Evolutionary conservation across 2,797 vertebrate species (phyloP).

Genomic region (Malurus splendens): DNA sequence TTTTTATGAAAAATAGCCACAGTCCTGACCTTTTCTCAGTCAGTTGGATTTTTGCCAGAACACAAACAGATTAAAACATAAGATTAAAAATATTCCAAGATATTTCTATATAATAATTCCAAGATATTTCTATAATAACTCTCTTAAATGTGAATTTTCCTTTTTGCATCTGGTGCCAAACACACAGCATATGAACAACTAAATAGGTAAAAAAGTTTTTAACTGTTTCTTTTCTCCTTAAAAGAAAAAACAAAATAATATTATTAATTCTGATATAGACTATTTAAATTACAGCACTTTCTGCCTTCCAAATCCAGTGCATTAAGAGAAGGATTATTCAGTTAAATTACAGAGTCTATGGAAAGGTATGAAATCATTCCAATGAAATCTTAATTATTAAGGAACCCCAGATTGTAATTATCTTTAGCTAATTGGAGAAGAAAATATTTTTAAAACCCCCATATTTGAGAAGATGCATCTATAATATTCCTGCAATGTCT

Average conservation of each 20-base stretch:
- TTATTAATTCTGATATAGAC: background rate
- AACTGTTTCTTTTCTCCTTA: background rate
- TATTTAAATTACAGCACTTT: background rate
- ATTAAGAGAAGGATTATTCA: conserved; percentile 15
- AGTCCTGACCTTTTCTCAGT: background rate
- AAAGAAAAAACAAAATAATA: background rate
- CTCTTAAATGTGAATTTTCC: background rate
- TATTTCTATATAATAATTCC: background rate
- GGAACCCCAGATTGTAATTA: conserved; percentile 14
- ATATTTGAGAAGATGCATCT: conserved; percentile 43
- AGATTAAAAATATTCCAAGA: background rate
- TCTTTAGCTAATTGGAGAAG: conserved; percentile 17
- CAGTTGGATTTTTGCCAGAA: background rate
- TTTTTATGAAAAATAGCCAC: background rate
- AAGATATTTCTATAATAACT: background rate
- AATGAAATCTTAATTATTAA: conserved; percentile 38
- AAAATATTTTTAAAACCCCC: background rate
- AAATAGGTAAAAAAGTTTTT: background rate
- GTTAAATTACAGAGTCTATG: conserved; percentile 1
- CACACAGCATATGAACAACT: background rate
- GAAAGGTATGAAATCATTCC: background rate
- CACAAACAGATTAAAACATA: background rate
- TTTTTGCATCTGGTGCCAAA: background rate
- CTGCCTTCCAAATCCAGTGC: background rate
- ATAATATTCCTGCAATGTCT: conserved; percentile 55